A percentile compares a stretch with the other conserved stretches of the same genome.
These are phyloP conservation scores for Torymus tubicola DNA, from an alignment of 2,888 invertebrate genomes.

Conservation along the genomic window DNA sequence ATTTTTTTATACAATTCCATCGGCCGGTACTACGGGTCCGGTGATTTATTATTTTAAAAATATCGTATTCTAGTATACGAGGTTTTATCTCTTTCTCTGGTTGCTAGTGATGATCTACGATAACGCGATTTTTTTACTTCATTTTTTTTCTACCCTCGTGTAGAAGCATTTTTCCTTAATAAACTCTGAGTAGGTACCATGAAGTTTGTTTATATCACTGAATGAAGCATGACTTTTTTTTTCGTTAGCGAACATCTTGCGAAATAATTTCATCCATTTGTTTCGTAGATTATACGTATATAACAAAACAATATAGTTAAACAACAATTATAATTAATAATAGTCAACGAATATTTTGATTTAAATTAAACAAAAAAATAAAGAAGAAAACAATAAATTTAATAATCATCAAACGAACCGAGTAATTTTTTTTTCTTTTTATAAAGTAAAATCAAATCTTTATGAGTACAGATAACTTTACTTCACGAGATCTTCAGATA, in stretches of 20 bases:
- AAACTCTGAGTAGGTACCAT: conserved; percentile 46
- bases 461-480: conserved; percentile 22
- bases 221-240: conserved; percentile 42
- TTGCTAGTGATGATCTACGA: conserved; percentile 33
- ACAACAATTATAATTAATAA: too few species aligned
- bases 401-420: too few species aligned
- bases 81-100: neutral
- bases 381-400: too few species aligned
- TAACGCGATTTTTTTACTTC: neutral
- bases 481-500: conserved; percentile 22
- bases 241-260: conserved; percentile 5
- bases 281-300: neutral
- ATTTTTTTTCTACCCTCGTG: neutral
- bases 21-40: neutral
- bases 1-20: conserved; percentile 26
- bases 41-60: neutral
- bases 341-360: too few species aligned
- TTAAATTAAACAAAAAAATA: too few species aligned
- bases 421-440: too few species aligned
- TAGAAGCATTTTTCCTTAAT: conserved; percentile 28
- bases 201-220: conserved; percentile 8
- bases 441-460: neutral
- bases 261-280: conserved; percentile 42
- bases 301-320: too few species aligned
- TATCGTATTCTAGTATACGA: conserved; percentile 7